These are phyloP conservation scores for Leptestheria dahalacensis DNA, from an alignment of 1,140 invertebrate species.

Conservation along the genomic window DNA sequence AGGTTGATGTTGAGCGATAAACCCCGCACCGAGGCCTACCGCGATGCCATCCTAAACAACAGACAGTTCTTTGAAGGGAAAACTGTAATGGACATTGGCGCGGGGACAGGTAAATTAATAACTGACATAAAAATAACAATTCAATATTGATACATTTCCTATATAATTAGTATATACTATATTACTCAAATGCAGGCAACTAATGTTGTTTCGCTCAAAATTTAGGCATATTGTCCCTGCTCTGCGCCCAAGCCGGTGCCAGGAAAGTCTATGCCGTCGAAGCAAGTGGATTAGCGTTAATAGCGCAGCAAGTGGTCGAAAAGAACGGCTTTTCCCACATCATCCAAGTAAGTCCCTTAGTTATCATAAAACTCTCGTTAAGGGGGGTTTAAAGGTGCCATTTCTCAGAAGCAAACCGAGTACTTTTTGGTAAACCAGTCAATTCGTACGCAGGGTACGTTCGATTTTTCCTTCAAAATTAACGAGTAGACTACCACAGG, in stretches of 20 bases:
- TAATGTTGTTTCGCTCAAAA: conserved; percentile 13
- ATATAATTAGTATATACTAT: conserved; percentile 1
- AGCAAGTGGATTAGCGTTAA: conserved; percentile 67
- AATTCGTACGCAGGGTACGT: not conserved
- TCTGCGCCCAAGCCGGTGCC: conserved; percentile 85
- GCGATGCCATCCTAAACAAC: conserved; percentile 45
- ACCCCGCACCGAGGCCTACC: conserved; percentile 44
- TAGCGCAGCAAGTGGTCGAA: conserved; percentile 62
- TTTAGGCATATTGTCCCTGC: conserved; percentile 82
- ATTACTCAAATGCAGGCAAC: conserved; percentile 17
- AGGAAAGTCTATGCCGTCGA: conserved; percentile 81
- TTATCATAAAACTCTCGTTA: not conserved
- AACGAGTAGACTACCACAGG: too few relatives aligned
- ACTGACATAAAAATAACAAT: conserved; percentile 13
- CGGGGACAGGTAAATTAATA: conserved; percentile 48
- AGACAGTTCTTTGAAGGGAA: conserved; percentile 37
- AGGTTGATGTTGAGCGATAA: conserved; percentile 56
- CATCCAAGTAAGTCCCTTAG: conserved; percentile 24
- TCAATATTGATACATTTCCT: conserved; percentile 11
- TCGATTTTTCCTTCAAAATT: not conserved
- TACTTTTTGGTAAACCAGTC: too few relatives aligned
- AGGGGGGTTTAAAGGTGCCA: too few relatives aligned
- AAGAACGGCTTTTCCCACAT: conserved; percentile 27
- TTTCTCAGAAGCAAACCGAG: too few relatives aligned
- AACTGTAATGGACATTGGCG: conserved; percentile 73